A percentile compares a stretch with the other conserved stretches of the same genome.
These are phyloP conservation scores for Chrysolina americana DNA, from an alignment of 2,888 invertebrate species.

Conservation along the genomic window DNA sequence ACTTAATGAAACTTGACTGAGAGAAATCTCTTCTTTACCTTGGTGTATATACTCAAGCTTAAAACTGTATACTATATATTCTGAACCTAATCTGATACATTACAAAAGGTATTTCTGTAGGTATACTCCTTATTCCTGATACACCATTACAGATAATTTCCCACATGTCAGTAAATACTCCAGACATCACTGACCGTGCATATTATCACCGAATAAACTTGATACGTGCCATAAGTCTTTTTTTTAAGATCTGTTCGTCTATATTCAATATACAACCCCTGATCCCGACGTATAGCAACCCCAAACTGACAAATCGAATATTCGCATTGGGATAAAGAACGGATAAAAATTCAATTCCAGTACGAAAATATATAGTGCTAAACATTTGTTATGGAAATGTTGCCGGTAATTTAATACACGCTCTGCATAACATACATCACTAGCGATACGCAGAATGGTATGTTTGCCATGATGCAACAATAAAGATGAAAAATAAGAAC, in stretches of 20 bases:
- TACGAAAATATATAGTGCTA: constrained; percentile 41
- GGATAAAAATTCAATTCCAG: constrained; percentile 47
- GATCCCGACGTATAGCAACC: constrained; percentile 20
- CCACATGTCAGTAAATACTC: no score
- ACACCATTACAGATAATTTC: no score
- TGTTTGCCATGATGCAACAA: constrained; percentile 57
- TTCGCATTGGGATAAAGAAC: constrained; percentile 37
- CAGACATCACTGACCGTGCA: no score
- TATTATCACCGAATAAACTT: not conserved
- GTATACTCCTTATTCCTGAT: no score
- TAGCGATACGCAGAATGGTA: constrained; percentile 41
- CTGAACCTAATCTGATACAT: no score
- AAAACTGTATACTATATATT: no score
- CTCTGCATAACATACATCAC: constrained; percentile 49
- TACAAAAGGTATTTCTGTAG: no score
- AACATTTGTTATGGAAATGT: constrained; percentile 50
- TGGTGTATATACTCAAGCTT: no score
- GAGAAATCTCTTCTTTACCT: no score
- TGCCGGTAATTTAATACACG: constrained; percentile 50
- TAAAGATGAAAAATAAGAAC: constrained; percentile 64
- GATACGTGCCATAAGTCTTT: not conserved
- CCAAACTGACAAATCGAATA: constrained; percentile 41
- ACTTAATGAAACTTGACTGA: no score
- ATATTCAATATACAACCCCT: not conserved
- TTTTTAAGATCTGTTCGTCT: not conserved